Conservation (phyloP, 2,797 vertebrate species). For the Xenopus petersii region DNA sequence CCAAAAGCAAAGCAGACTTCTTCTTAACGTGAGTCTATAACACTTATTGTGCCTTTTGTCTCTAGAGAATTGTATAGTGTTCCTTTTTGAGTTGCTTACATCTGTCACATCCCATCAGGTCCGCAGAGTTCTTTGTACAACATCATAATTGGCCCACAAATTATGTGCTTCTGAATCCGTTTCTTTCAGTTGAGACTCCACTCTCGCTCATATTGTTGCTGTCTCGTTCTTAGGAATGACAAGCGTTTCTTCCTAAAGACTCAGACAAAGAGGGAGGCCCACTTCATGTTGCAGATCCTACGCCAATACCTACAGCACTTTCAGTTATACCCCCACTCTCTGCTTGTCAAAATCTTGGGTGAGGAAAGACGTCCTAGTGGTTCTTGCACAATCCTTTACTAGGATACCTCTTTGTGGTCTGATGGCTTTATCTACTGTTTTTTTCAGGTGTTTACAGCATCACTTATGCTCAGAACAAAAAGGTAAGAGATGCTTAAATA, state of each 20-base stretch:
- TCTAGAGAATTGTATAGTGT: no score
- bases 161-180: background rate
- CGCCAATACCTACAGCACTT: conserved; percentile 79
- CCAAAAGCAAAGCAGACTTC: conserved; percentile 87
- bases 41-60: no score
- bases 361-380: conserved; percentile 18
- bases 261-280: conserved; percentile 77
- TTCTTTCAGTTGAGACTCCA: background rate
- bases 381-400: no score
- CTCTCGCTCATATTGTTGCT: background rate
- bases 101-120: no score
- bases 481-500: conserved; percentile 14
- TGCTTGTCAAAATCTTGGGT: conserved; percentile 85
- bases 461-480: conserved; percentile 13
- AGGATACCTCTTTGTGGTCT: no score
- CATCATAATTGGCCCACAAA: no score
- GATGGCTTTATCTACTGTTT: background rate
- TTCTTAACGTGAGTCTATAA: conserved; percentile 81
- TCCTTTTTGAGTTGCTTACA: no score
- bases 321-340: conserved; percentile 76
- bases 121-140: no score
- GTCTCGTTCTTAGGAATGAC: conserved; percentile 69
- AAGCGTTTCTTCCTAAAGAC: conserved; percentile 89
- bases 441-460: conserved; percentile 45
- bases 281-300: conserved; percentile 75